These are phyloP conservation scores for Pseudobourletiella spinata DNA, from an alignment of 1,140 invertebrate species.

Conservation along the genomic window DNA sequence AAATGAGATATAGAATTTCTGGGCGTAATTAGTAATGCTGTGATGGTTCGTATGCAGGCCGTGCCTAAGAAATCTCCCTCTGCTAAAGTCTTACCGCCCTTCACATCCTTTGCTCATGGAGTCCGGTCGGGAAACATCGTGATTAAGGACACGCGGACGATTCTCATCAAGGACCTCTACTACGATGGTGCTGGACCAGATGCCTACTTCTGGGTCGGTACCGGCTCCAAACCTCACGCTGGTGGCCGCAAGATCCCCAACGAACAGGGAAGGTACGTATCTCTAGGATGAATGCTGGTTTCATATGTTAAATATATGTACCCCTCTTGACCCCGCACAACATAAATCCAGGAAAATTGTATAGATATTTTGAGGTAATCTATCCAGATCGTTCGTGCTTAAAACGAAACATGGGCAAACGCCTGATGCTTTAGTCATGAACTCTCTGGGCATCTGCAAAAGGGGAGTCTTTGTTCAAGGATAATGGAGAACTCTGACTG, in stretches of 20 bases:
- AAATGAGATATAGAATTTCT: neutral
- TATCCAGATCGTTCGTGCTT: no score
- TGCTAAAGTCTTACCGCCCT: conserved; percentile 32
- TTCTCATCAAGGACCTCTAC: conserved; percentile 20
- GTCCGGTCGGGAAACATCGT: conserved; percentile 22
- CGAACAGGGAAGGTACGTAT: conserved; percentile 15
- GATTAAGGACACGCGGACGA: conserved; percentile 19
- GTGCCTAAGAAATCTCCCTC: conserved; percentile 29
- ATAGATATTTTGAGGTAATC: no score
- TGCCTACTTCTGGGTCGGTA: conserved; percentile 30
- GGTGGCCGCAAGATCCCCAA: conserved; percentile 25
- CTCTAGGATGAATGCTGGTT: neutral
- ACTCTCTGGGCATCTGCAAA: no score
- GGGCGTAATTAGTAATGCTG: neutral
- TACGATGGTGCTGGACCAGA: conserved; percentile 33
- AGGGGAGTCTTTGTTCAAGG: no score
- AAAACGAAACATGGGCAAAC: no score
- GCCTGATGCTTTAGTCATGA: no score
- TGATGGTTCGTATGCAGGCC: neutral
- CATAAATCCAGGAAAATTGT: no score
- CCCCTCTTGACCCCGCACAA: neutral
- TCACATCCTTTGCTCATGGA: conserved; percentile 23
- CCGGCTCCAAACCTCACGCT: conserved; percentile 11
- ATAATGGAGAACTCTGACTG: no score
- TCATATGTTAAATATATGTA: neutral